These are phyloP conservation scores for Lingula anatina DNA, from an alignment of 2,888 invertebrate genomes.

Conservation along the genomic window DNA sequence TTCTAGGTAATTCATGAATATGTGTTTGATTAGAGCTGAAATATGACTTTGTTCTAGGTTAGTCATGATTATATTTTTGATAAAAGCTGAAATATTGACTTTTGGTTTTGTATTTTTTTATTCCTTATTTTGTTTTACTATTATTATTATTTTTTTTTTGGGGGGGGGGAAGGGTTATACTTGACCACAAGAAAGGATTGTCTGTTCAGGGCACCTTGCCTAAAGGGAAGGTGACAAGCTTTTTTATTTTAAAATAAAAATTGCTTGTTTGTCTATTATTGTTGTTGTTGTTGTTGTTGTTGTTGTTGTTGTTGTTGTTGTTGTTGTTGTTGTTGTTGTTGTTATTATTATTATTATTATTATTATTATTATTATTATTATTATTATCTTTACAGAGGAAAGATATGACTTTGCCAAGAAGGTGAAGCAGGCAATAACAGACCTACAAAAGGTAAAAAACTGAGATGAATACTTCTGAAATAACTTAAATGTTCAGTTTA, in stretches of 20 bases:
- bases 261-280: background rate
- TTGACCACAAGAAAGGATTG: too few relatives aligned
- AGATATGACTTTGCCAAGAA: constrained; percentile 90
- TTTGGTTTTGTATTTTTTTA: background rate
- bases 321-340: too few relatives aligned
- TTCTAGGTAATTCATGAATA: constrained; percentile 71
- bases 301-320: too few relatives aligned
- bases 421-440: constrained; percentile 78
- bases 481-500: too few relatives aligned
- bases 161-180: too few relatives aligned
- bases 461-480: background rate
- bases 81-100: background rate
- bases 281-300: too few relatives aligned
- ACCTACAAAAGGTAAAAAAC: constrained; percentile 61
- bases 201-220: too few relatives aligned
- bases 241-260: too few relatives aligned
- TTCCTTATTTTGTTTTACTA: background rate
- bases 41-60: background rate
- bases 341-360: too few relatives aligned
- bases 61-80: background rate
- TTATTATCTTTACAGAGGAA: constrained; percentile 71
- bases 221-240: too few relatives aligned
- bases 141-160: too few relatives aligned
- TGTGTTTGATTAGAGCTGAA: background rate
- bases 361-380: too few relatives aligned